A percentile compares a stretch with the other conserved stretches of the same genome.
Conservation (phyloP, 2,797 vertebrate genomes). For the Triplophysa bombifrons region DNA sequence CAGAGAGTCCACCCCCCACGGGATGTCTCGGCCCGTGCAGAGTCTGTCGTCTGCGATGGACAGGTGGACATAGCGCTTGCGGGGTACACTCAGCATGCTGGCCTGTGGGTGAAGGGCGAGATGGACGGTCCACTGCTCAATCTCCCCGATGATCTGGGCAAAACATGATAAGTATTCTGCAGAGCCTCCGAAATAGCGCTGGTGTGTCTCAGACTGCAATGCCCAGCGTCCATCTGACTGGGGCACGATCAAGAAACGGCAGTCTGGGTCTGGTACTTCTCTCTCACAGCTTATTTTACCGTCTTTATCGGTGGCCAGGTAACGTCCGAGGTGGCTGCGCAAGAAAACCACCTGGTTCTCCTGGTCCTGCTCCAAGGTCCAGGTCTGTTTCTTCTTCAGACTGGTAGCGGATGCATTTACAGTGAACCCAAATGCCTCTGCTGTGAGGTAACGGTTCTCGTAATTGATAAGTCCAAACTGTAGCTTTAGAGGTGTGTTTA, state of each 20-base stretch:
- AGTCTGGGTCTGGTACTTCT: slow-evolving; percentile 81
- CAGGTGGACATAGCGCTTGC: slow-evolving; percentile 93
- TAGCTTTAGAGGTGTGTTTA: slow-evolving; percentile 89
- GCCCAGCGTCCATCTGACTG: slow-evolving; percentile 95
- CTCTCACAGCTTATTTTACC: slow-evolving; percentile 89
- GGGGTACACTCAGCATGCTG: slow-evolving; percentile 89
- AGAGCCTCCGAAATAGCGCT: slow-evolving; percentile 91
- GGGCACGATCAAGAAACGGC: slow-evolving; percentile 88
- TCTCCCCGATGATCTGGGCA: slow-evolving; percentile 84
- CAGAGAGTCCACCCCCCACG: slow-evolving; percentile 93
- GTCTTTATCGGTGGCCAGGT: slow-evolving; percentile 87
- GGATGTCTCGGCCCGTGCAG: slow-evolving; percentile 89
- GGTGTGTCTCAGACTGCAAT: slow-evolving; percentile 86
- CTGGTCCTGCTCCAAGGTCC: slow-evolving; percentile 90
- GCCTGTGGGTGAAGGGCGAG: slow-evolving; percentile 95
- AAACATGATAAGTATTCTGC: slow-evolving; percentile 94
- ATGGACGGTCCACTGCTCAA: slow-evolving; percentile 93
- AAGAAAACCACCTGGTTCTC: slow-evolving; percentile 86
- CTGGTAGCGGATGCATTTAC: slow-evolving; percentile 90
- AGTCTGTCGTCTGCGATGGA: slow-evolving; percentile 87
- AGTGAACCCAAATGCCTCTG: slow-evolving; percentile 94
- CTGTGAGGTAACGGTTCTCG: slow-evolving; percentile 90
- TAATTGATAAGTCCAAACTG: slow-evolving; percentile 94
- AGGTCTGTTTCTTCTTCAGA: slow-evolving; percentile 95
- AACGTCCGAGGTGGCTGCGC: slow-evolving; percentile 92